Percentiles rank a stretch among this genome's conserved stretches.
Conservation (phyloP, 2,888 invertebrate genomes). For the Drosophila greeni region DNA sequence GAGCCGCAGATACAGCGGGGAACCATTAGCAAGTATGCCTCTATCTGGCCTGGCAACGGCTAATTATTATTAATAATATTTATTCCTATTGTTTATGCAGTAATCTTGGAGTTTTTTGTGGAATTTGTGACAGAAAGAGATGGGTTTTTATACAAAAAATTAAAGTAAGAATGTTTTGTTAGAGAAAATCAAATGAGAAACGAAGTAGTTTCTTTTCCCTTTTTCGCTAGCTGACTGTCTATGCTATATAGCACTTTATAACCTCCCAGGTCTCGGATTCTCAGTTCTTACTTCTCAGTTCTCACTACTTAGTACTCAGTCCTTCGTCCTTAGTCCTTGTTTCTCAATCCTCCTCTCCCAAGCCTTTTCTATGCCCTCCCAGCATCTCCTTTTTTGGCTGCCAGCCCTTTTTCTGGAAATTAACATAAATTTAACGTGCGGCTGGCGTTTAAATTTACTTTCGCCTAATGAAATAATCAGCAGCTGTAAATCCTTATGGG, state of each 20-base stretch:
- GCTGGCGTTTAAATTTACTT: conserved; percentile 62
- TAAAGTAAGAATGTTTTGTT: rapidly evolving
- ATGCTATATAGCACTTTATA: neutral
- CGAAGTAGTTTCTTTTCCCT: neutral
- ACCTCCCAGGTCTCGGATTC: neutral
- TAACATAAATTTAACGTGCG: conserved; percentile 65
- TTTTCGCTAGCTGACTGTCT: neutral
- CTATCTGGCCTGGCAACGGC: conserved; percentile 20
- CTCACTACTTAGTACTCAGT: too few species aligned
- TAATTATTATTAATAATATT: neutral
- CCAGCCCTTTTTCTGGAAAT: conserved; percentile 47
- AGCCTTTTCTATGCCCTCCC: conserved; percentile 12
- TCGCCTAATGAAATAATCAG: conserved; percentile 64
- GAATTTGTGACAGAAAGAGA: neutral
- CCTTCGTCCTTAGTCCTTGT: neutral
- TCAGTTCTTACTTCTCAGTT: too few species aligned
- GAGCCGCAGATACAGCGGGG: conserved; percentile 9
- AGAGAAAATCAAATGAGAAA: neutral
- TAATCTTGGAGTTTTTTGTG: too few species aligned
- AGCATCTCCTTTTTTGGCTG: conserved; percentile 35
- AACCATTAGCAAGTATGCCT: conserved; percentile 8
- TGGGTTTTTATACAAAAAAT: neutral
- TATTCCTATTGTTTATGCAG: conserved; percentile 3
- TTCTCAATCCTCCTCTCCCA: too few species aligned
- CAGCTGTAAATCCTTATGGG: conserved; percentile 55